These are phyloP conservation scores for Terebella lapidaria DNA, from an alignment of 2,888 invertebrate species.

Conservation along the genomic window DNA sequence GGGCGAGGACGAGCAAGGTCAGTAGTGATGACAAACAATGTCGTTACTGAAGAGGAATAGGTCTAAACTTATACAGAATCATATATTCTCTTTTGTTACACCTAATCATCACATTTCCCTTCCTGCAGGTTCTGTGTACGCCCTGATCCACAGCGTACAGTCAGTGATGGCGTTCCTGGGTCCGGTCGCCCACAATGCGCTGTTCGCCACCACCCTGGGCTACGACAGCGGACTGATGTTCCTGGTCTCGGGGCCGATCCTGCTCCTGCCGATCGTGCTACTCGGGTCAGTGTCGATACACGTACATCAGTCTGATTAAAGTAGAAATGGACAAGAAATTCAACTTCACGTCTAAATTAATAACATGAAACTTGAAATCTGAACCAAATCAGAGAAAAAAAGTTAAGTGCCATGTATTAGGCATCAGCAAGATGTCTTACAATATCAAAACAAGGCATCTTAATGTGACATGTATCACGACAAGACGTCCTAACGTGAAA, in stretches of 20 bases:
- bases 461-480: too few relatives aligned
- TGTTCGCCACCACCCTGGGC: constrained; percentile 41
- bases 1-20: constrained; percentile 47
- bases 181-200: constrained; percentile 45
- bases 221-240: constrained; percentile 44
- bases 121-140: constrained; percentile 46
- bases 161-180: constrained; percentile 47
- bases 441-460: too few relatives aligned
- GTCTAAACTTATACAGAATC: too few relatives aligned
- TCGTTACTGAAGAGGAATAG: too few relatives aligned
- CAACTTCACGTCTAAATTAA: too few relatives aligned
- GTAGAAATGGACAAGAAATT: too few relatives aligned
- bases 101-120: background rate
- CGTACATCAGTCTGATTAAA: too few relatives aligned
- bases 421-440: too few relatives aligned
- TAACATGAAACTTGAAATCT: too few relatives aligned
- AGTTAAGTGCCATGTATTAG: too few relatives aligned
- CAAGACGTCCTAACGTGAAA: too few relatives aligned
- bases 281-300: constrained; percentile 44
- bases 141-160: constrained; percentile 50
- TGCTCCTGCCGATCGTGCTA: constrained; percentile 38
- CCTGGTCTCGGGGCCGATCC: constrained; percentile 42
- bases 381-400: too few relatives aligned
- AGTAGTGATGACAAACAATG: background rate
- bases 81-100: background rate